A percentile compares a stretch with the other conserved stretches of the same genome.
Conservation (phyloP, 1,140 invertebrate species). For the Psix sp. region DNA sequence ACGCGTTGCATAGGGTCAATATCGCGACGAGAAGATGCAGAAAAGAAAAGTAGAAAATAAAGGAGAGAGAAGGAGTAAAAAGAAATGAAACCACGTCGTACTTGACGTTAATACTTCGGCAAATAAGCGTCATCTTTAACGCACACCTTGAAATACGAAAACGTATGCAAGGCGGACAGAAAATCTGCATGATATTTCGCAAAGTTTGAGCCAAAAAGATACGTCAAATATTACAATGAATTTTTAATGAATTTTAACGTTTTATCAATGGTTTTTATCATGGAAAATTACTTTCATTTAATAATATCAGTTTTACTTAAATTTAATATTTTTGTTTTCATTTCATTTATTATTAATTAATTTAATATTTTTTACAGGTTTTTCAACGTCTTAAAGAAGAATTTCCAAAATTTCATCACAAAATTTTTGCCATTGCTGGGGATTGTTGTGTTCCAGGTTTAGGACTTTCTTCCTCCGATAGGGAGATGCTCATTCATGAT, state of each 20-base stretch:
- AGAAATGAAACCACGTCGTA: conserved; percentile 5
- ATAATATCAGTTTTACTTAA: no score
- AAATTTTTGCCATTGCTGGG: conserved; percentile 81
- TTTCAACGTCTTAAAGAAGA: conserved; percentile 78
- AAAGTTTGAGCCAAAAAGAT: no score
- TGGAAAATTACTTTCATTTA: no score
- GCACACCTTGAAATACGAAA: no score
- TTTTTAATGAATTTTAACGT: no score
- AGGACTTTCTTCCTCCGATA: conserved; percentile 80
- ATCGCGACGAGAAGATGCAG: background rate
- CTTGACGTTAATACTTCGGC: conserved; percentile 11
- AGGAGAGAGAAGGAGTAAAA: conserved; percentile 3
- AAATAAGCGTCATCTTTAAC: conserved; percentile 8
- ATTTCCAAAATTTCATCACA: conserved; percentile 82
- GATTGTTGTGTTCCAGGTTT: conserved; percentile 81
- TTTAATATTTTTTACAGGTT: conserved; percentile 78
- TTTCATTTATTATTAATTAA: no score
- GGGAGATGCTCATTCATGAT: conserved; percentile 79
- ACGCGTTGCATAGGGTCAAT: conserved; percentile 24
- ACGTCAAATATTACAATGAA: no score
- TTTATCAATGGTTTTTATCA: no score
- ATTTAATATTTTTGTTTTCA: no score
- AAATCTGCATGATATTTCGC: no score
- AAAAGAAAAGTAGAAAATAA: background rate
- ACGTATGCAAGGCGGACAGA: no score